Evolutionary conservation across 2,113 vertebrate species (phyloP).

Genomic region (Orientallactaga bullata): DNA sequence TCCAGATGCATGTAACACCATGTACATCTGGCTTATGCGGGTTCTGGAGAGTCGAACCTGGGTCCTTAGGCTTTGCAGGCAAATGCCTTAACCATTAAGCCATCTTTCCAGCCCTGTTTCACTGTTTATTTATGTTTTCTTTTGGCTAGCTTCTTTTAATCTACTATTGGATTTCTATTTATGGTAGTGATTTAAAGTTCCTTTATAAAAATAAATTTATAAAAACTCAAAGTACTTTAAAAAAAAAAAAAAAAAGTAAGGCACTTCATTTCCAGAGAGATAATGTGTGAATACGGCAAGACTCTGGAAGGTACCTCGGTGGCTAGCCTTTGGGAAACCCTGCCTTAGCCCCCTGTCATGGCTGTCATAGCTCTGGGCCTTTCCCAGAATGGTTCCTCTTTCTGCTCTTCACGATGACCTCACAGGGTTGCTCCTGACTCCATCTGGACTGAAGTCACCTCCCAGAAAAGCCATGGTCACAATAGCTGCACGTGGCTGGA

Average conservation of each 20-base stretch:
- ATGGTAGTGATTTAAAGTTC: conserved; percentile 17
- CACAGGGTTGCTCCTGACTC: background rate
- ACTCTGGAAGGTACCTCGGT: background rate
- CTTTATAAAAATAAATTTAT: conserved; percentile 56
- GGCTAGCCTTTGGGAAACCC: background rate
- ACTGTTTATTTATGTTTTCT: background rate
- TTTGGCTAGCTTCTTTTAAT: conserved; percentile 28
- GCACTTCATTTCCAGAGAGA: background rate
- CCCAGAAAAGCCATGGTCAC: background rate
- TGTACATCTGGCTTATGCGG: too few species aligned
- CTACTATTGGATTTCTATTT: conserved; percentile 34
- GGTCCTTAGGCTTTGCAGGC: too few species aligned
- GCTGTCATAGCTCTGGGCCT: background rate
- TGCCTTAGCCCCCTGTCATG: background rate
- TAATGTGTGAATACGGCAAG: fast-evolving
- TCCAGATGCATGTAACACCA: too few species aligned
- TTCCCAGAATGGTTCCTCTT: background rate
- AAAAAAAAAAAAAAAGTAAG: background rate
- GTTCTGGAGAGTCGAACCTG: too few species aligned
- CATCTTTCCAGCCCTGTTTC: too few species aligned
- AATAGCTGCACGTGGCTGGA: background rate
- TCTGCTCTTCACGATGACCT: background rate
- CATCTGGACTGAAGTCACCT: background rate
- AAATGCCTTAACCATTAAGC: too few species aligned
- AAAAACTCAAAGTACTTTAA: background rate